These are phyloP conservation scores for Cyclargus thomasi DNA, from an alignment of 1,140 invertebrate genomes.

Conservation along the genomic window DNA sequence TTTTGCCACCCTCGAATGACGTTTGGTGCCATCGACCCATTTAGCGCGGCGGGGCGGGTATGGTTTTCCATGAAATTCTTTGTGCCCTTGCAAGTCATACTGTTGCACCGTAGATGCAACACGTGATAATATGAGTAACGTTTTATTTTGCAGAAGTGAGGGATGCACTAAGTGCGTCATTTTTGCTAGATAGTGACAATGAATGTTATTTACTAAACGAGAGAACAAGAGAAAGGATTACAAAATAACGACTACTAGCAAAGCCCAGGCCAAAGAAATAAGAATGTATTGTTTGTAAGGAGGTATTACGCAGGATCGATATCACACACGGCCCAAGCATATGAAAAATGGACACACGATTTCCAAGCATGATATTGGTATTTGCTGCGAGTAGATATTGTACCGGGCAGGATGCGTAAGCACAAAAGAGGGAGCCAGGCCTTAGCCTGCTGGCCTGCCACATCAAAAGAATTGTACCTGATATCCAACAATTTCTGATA, in stretches of 20 bases:
- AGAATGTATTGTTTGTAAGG: constrained; percentile 65
- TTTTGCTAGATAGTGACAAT: constrained; percentile 67
- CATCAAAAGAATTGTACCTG: constrained; percentile 52
- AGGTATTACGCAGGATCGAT: constrained; percentile 62
- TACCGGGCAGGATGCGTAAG: constrained; percentile 69
- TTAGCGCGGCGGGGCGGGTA: constrained; percentile 62
- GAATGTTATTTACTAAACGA: constrained; percentile 56
- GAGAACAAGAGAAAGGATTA: constrained; percentile 46
- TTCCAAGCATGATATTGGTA: constrained; percentile 57
- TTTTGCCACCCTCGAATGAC: constrained; percentile 43
- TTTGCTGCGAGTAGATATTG: constrained; percentile 59
- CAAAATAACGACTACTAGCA: constrained; percentile 55
- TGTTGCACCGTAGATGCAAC: constrained; percentile 54
- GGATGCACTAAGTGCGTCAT: constrained; percentile 69
- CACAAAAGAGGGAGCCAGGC: constrained; percentile 69
- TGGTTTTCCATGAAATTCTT: constrained; percentile 54
- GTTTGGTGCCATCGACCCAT: constrained; percentile 74
- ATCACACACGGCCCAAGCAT: constrained; percentile 66
- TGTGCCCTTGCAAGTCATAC: constrained; percentile 54
- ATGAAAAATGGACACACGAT: constrained; percentile 72
- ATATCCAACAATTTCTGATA: constrained; percentile 61
- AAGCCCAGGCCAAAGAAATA: constrained; percentile 71
- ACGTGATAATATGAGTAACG: constrained; percentile 44
- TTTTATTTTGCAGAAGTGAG: constrained; percentile 62
- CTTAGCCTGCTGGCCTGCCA: constrained; percentile 63